A percentile compares a stretch with the other conserved stretches of the same genome.
These are phyloP conservation scores for Antheraea yamamai DNA, from an alignment of 2,888 invertebrate species.

Conservation along the genomic window DNA sequence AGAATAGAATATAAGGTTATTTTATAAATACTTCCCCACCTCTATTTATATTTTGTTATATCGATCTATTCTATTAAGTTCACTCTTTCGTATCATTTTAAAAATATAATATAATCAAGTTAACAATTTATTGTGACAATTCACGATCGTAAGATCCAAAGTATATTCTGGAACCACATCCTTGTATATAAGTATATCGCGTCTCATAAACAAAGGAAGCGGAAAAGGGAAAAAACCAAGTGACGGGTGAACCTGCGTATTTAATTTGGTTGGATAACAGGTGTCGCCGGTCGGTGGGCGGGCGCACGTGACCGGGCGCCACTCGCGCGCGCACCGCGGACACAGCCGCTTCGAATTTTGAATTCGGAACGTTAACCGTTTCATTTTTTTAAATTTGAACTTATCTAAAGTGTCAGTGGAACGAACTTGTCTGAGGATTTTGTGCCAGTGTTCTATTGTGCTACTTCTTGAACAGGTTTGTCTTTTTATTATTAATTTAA, in stretches of 20 bases:
- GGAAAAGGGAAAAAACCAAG: slow-evolving; percentile 53
- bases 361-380: slow-evolving; percentile 62
- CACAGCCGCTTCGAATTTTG: slow-evolving; percentile 66
- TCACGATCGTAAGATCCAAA: background rate
- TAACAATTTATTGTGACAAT: background rate
- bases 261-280: slow-evolving; percentile 64
- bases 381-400: slow-evolving; percentile 51
- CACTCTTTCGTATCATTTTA: background rate
- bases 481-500: slow-evolving; percentile 13
- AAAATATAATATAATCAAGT: background rate
- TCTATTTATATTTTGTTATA: too few species aligned
- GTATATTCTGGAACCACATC: background rate
- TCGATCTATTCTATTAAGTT: background rate
- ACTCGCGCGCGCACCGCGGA: slow-evolving; percentile 78
- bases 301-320: slow-evolving; percentile 70
- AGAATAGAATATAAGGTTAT: too few species aligned
- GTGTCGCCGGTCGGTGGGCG: slow-evolving; percentile 53
- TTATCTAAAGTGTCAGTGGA: slow-evolving; percentile 66
- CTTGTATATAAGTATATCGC: background rate
- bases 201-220: slow-evolving; percentile 39
- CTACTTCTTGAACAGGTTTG: slow-evolving; percentile 54
- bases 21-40: too few species aligned
- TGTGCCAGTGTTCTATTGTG: slow-evolving; percentile 64
- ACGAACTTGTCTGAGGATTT: slow-evolving; percentile 70
- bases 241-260: slow-evolving; percentile 43